A percentile compares a stretch with the other conserved stretches of the same genome.
phyloP scores from a whole-genome alignment of 2,797 vertebrate species.

The Ctenopoma kingsleyae region DNA sequence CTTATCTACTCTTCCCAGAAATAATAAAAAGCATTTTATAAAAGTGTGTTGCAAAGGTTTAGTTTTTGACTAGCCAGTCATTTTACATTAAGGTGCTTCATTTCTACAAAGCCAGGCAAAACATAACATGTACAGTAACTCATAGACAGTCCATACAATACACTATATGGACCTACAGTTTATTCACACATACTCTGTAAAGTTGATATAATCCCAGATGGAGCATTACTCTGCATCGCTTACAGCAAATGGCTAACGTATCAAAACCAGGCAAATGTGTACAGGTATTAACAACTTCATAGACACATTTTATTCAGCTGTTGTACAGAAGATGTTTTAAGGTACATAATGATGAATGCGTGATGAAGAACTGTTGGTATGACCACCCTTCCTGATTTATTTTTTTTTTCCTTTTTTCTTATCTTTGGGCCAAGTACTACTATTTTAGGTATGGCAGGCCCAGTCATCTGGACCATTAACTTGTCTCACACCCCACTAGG shows the following conservation, averaged over 20 bases:
- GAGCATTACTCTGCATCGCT: conserved; percentile 73
- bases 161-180: conserved; percentile 51
- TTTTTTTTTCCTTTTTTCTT: conserved; percentile 39
- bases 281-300: conserved; percentile 78
- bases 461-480: conserved; percentile 72
- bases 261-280: conserved; percentile 74
- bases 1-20: conserved; percentile 81
- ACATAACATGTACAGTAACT: conserved; percentile 80
- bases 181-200: conserved; percentile 74
- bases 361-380: conserved; percentile 65
- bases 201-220: conserved; percentile 70
- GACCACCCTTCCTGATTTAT: conserved; percentile 58
- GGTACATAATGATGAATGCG: conserved; percentile 67
- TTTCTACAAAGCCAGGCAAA: conserved; percentile 78
- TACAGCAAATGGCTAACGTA: conserved; percentile 74
- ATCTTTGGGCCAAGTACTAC: conserved; percentile 61
- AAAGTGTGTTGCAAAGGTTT: conserved; percentile 75
- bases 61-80: conserved; percentile 76
- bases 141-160: conserved; percentile 53
- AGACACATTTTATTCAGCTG: conserved; percentile 72
- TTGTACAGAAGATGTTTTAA: conserved; percentile 78
- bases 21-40: conserved; percentile 81
- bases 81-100: conserved; percentile 87
- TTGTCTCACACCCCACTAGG: conserved; percentile 66
- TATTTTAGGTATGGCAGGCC: conserved; percentile 52